Base-by-base conservation (phyloP, 2,113 vertebrate species). In the Odocoileus virginianus region DNA sequence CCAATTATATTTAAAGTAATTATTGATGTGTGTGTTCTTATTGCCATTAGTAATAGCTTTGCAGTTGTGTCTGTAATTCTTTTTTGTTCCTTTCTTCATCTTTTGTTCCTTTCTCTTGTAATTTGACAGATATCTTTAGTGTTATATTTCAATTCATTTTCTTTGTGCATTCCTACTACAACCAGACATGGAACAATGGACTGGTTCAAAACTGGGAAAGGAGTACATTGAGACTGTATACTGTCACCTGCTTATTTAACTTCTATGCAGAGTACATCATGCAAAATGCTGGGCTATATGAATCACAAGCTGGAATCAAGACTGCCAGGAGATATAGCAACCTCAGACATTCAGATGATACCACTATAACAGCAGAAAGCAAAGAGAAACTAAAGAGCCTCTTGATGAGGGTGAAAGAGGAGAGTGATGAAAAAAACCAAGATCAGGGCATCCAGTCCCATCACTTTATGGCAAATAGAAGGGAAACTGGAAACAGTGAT, bases 81-180 rank as follows among this genome's bases (percentile, higher is more conserved):
- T 64, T 64, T 64, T 33, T 64, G 61, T 64, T 64, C 14, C 28
- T 64, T 64, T 61, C 30, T 33, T 55, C 54, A 55, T 55, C 27
- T 60, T 60, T 60, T 60, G 58, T 60, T 60, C 58, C 27, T 60
- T 60, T 60, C 58, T 60, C 60, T 64, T 33, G 30, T 33, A 33
- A 61, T 61, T 61, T 61, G 99, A 99, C 0, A 99, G 99, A 64
- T 64, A 64, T 33, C 30, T 64, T 64, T 33, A 16, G 60, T 17
- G 60, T 33, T 64, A 64, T 64, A 64, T 64, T 64, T 33, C 30
- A 64, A 4, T 64, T 61, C 58, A 30, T 64, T 64, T 64, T n/a
- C 61, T 64, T 61, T 64, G 15, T n/a, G 30, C 30, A 30, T 64
- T 61, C 15, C 15, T 64, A n/a, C 15, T 64, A 17, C 61, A 64